Conservation (phyloP, 2,797 vertebrate species). For the Melanotaenia maccullochi region DNA sequence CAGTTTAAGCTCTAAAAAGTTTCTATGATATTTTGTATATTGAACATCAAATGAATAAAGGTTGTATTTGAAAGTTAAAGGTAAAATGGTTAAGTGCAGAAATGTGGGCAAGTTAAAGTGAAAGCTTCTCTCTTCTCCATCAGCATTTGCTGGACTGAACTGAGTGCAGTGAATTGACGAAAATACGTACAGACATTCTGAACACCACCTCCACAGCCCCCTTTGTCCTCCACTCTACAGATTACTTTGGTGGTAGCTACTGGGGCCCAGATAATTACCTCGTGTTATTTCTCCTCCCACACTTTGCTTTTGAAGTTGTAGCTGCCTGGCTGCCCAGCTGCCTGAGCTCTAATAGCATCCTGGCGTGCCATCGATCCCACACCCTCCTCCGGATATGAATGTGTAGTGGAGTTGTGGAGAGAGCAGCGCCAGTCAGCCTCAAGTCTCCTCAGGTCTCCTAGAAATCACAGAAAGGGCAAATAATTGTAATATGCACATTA, state of each 20-base stretch:
- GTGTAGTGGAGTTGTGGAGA: constrained; percentile 33
- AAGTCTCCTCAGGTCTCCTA: constrained; percentile 36
- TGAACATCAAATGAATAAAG: background rate
- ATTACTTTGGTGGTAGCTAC: constrained; percentile 64
- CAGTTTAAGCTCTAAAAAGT: background rate
- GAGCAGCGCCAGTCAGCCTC: constrained; percentile 26
- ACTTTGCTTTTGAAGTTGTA: constrained; percentile 73
- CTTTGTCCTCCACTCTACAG: constrained; percentile 49
- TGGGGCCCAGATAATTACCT: constrained; percentile 74
- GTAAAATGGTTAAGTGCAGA: constrained; percentile 8
- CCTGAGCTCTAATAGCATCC: constrained; percentile 67
- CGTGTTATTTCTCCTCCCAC: constrained; percentile 74
- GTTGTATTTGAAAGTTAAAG: background rate
- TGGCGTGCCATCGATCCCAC: constrained; percentile 65
- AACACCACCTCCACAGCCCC: constrained; percentile 47
- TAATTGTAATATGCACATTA: constrained; percentile 41
- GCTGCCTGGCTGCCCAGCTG: constrained; percentile 47
- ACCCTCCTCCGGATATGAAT: constrained; percentile 62
- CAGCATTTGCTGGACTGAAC: constrained; percentile 34
- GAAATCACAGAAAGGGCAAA: constrained; percentile 41
- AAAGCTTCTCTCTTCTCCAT: constrained; percentile 30
- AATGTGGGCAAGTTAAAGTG: background rate
- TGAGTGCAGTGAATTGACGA: constrained; percentile 53
- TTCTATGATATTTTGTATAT: background rate
- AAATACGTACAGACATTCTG: constrained; percentile 63